Evolutionary conservation across 2,888 invertebrate genomes (phyloP), one percentile per base, ranked within the genome.

Genomic region (Lithosia quadra): DNA sequence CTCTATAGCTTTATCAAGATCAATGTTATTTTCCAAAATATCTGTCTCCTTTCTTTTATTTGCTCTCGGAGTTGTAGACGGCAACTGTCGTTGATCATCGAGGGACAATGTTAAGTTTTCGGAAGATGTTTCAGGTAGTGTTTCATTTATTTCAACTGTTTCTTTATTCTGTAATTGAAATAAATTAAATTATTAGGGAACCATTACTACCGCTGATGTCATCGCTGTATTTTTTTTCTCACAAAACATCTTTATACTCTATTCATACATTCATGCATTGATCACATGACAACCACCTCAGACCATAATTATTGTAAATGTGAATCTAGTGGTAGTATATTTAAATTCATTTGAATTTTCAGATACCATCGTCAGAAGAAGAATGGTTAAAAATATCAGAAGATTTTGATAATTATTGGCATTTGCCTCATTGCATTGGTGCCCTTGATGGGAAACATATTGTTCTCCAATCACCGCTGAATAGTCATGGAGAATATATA

Each of bases 401-500:
- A 36, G 36, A 36, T 36, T 36, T 36, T 36, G 36, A 36, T 36
- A 36, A 36, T 36, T 36, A 36, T 36, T 61, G 66, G 65, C 60
- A 66, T 49, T 28, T 28, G 2, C 28, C 28, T 28, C 28, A 28
- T 28, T 28, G 28, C 28, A 28, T 28, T 28, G 28, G 53, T 28
- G 39, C 59, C 18, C 34, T 66, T 21, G 66, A 66, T 55, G 60
- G 60, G 28, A 66, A 66, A 39, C 66, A 61, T 39, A 55, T 66
- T 39, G 57, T 77, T 55, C 68, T 86, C 49, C 75, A 84, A 77
- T 69, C 74, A 64, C 84, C 84, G 36, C 39, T 39, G 39, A 39
- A 39, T 39, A 39, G 39, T 39, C 39, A 39, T 39, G 39, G 15
- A 39, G 15, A 39, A 39, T 39, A 39, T 39, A 39, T 39, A 39